Base-by-base conservation (phyloP, 1,140 invertebrate genomes). In the Limonius californicus region DNA sequence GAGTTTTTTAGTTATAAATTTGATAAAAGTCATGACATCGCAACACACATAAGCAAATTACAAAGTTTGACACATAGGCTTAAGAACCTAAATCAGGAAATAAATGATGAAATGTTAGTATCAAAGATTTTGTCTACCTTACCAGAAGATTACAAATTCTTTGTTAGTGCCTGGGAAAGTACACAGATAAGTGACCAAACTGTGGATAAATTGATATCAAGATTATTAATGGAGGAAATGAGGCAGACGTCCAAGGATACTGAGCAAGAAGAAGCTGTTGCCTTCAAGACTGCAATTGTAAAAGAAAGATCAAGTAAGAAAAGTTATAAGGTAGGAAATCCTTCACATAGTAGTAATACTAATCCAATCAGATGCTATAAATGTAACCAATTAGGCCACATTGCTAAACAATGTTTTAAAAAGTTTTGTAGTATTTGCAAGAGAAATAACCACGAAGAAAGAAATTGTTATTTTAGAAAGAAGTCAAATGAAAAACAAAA, bases 101-200 rank as follows among this genome's bases (percentile, higher is more conserved):
- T 74, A 27, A 54, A 65, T 14, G 63, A 59, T 75, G 6, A 54
- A n/a, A 68, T 72, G 71, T 77, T 0, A n/a, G n/a, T n/a, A n/a
- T 74, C 71, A 7, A 76, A 76, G 59, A 70, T 76, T 12, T 43
- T 76, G 11, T 70, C 69, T 64, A 68, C 72, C 8, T 45, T 75
- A 7, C 74, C 75, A 15, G 18, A 61, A 6, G 15, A 53, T 3
- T 70, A 61, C 43, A 65, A 64, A 6, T 69, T 76, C 62, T 79
- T 79, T 58, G 53, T 72, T 0, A 74, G 65, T 47, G 76, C 74
- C 0, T 79, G 76, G 75, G 74, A 77, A 19, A 72, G 69, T 39
- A 69, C 64, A 2, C 23, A 27, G 15, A 42, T 8, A 1, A 59
- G 15, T 27, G 60, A 72, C 7, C 67, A 69, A 61, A 77, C 70